phyloP scores from a whole-genome alignment of 1,140 invertebrate species.

The Scaptomyza hsui region DNA sequence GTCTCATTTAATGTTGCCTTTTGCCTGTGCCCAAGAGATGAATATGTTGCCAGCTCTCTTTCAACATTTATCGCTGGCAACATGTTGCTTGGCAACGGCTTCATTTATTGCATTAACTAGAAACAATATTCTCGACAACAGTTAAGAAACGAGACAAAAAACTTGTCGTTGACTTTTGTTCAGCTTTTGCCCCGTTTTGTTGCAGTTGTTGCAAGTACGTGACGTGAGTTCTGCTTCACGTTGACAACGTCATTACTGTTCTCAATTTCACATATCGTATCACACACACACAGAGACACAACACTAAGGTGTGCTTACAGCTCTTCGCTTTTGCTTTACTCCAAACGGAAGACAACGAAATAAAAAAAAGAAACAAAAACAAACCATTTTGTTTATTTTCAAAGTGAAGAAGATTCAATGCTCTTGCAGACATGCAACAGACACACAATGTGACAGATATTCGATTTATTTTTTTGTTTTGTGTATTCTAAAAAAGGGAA shows the following conservation, averaged over 20 bases:
- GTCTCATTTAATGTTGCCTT: slow-evolving; percentile 48
- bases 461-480: neutral
- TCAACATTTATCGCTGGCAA: slow-evolving; percentile 19
- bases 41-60: neutral
- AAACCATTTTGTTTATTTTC: neutral
- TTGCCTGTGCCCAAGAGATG: slow-evolving; percentile 9
- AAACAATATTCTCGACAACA: neutral
- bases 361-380: neutral
- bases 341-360: neutral
- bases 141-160: slow-evolving; percentile 1
- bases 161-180: slow-evolving; percentile 25
- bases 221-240: slow-evolving; percentile 33
- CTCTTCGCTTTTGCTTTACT: slow-evolving; percentile 21
- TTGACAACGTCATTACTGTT: slow-evolving; percentile 82
- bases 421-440: neutral
- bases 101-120: slow-evolving; percentile 7
- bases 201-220: slow-evolving; percentile 25
- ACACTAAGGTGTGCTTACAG: slow-evolving; percentile 30
- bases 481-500: neutral
- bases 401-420: neutral
- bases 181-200: slow-evolving; percentile 8
- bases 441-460: neutral
- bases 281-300: slow-evolving; percentile 17
- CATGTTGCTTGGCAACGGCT: slow-evolving; percentile 23
- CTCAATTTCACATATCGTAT: slow-evolving; percentile 81